Evolutionary conservation across 2,113 vertebrate species (phyloP), one percentile per base, ranked within the genome.

Genomic region (Hassar affinis): DNA sequence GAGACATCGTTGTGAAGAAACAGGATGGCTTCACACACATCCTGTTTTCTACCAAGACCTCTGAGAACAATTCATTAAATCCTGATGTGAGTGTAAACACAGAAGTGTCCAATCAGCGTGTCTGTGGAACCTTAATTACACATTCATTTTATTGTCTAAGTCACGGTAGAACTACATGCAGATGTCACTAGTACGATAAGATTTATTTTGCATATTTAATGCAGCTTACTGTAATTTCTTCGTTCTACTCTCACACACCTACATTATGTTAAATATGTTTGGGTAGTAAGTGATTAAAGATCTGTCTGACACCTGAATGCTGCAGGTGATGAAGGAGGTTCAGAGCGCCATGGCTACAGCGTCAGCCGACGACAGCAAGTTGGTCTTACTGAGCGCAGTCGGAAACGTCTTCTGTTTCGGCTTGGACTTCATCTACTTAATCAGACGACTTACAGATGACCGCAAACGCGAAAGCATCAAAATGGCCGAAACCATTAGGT

Each of bases 1-100:
- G 98, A 68, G 97, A 99, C 91, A 98, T 99, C 57, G 96, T 99
- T 80, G 98, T 99, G 87, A 96, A 96, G 89, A 99, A 99, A 69
- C 98, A 98, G 57, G 98, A 99, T 7, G 97, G 98, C 80, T 99
- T 99, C 93, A 99, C 97, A 4, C 98, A 99, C 90, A 97, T 99
- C 88, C 92, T 99, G 92, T 94, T 99, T 17, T 98, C 98, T 18
- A 99, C 97, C 78, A 98, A 98, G 86, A 97, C 96, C 27, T 98
- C 98, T 0, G 97, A 98, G 90, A 97, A 99, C 93, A 99, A 99
- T 92, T 96, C 96, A 1, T 93, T 99, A 35, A 99, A 98, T 85
- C 97, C 97, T 10, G 97, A 99, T 94, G 95, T 95, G 57, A 92
- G 90, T 90, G 45, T 76, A 74, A 72, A 78, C 77, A 27, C 22